Base-by-base conservation (phyloP, 2,888 invertebrate genomes). In the Clivina fossor region DNA sequence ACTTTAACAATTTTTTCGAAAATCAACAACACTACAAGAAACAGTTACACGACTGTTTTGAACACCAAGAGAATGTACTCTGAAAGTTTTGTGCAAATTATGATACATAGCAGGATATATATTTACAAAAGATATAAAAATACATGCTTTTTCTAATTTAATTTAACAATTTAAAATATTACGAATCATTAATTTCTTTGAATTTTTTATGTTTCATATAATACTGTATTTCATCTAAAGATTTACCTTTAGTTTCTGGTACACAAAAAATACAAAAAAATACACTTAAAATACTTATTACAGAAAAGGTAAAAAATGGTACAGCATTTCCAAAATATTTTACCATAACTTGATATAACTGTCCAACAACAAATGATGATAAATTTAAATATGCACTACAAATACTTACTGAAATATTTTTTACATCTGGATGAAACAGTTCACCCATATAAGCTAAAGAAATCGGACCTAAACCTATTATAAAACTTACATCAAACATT, bases 391-490 rank as follows among this genome's bases (percentile, higher is more conserved):
- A 56, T 11, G 38, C 22, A 8, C 26, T 49, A 32, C 48, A 40
- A 3, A 56, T 20, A 11, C 49, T 41, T 2, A 48, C 38, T 3
- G 48, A 48, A 5, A 32, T 28, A 16, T 19, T 28, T 49, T 56
- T 56, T 18, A 56, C 66, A 28, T 64, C 61, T 16, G 59, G 57
- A 4, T 72, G 69, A 61, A 73, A 73, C 43, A 69, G 64, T 35
- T 71, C 68, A 1, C 61, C 59, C 16, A 70, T 65, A 7, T 71
- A 60, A 18, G 62, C 64, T 33, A 67, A 60, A 2, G 74, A 72
- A 38, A 72, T 58, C 28, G 62, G 66, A 9, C 69, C 72, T 46
- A 73, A 61, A 24, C 74, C 73, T 50, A 69, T 33, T 9, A 38
- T 33, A 15, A 22, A 24, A 22, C 32, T 41, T 16, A 56, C 26